Evolutionary conservation across 2,888 invertebrate genomes (phyloP), one percentile per base, ranked within the genome.

Genomic region (Meteorus cinctellus): DNA sequence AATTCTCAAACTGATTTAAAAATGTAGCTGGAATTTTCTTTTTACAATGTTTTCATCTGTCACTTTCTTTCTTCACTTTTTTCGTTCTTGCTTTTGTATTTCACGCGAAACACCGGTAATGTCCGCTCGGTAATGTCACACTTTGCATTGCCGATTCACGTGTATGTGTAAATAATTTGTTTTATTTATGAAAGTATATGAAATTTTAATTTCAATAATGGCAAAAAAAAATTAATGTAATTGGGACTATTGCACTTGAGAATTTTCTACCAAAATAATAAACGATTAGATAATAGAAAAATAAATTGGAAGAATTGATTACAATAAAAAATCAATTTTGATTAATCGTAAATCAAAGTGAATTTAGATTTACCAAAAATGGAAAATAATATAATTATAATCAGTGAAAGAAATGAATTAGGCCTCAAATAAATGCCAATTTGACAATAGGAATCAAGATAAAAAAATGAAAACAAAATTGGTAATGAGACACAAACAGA

Each of bases 91-190:
- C n/a, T 10, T 55, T 1, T 55, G 8, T 19, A 19, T 48, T n/a
- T 75, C 66, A 75, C 71, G 75, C 45, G 27, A 36, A 70, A 60
- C 71, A 51, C 59, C 69, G 34, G 34, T 69, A 29, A 59, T 59
- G 60, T 71, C 41, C 71, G 71, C 75, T 75, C 59, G 70, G 60
- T 75, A 75, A 75, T 45, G 66, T 71, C 76, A 76, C 76, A 72
- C 24, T 72, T 67, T 29, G 48, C 67, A 72, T 72, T 68, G 24
- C 67, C 72, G 62, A 67, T 72, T 63, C 68, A 72, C 71, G 62
- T 60, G 48, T 62, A 68, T 62, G 66, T 45, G 51, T 34, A 31
- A 67, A 68, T 29, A 68, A 51, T n/a, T 24, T 31, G 36, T 45
- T 68, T 72, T 60, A 19, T 24, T 36, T 10, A 8, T 19, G 63